A percentile compares a stretch with the other conserved stretches of the same genome.
Evolutionary conservation across 2,888 invertebrate genomes (phyloP).

Genomic region (Thymelicus lineola): DNA sequence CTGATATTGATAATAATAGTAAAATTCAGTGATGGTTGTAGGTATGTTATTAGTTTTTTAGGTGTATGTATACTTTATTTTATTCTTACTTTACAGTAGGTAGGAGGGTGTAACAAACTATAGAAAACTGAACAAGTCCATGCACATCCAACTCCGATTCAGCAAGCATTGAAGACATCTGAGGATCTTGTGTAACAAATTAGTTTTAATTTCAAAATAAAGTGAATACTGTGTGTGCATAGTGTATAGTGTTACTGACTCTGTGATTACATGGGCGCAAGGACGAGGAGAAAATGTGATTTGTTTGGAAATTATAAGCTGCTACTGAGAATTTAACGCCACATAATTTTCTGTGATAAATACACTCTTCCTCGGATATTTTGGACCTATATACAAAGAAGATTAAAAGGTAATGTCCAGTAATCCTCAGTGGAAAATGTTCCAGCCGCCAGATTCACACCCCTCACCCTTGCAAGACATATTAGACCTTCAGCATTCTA

Average conservation of each 20-base stretch:
- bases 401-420: conserved; percentile 87
- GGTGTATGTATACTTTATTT: neutral
- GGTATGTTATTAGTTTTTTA: neutral
- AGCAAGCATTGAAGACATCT: conserved; percentile 96
- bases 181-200: conserved; percentile 87
- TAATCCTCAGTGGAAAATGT: conserved; percentile 95
- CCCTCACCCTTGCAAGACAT: conserved; percentile 93
- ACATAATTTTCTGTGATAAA: conserved; percentile 81
- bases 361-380: conserved; percentile 67
- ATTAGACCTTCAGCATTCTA: conserved; percentile 88
- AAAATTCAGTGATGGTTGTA: neutral
- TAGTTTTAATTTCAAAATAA: conserved; percentile 76
- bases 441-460: conserved; percentile 95
- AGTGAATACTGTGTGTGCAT: conserved; percentile 64
- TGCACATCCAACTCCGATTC: conserved; percentile 87
- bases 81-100: conserved; percentile 44
- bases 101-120: conserved; percentile 66
- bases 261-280: conserved; percentile 51
- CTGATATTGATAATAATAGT: neutral
- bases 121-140: conserved; percentile 44
- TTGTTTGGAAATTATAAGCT: conserved; percentile 66
- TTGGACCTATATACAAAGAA: conserved; percentile 79
- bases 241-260: conserved; percentile 65
- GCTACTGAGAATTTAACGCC: conserved; percentile 61
- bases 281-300: conserved; percentile 69